Percentiles rank a stretch among this genome's conserved stretches.
Evolutionary conservation across 1,140 invertebrate species (phyloP).

Genomic region (Diploscapter pachys): DNA sequence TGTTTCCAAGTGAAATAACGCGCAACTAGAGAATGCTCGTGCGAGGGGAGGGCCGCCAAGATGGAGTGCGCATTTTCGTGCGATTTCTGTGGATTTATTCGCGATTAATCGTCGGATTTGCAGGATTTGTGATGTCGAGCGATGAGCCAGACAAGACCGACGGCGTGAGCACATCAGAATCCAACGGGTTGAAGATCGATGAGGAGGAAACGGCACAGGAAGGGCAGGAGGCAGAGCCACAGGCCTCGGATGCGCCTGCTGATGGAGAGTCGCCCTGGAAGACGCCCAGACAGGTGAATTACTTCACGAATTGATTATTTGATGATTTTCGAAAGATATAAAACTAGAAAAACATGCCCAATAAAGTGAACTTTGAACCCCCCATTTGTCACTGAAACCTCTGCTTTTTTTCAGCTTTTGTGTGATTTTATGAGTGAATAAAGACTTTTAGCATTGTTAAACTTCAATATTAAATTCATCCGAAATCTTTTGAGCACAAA

Average conservation of each 20-base stretch:
- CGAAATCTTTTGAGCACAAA: too few relatives aligned
- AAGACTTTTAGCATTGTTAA: too few relatives aligned
- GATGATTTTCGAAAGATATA: not conserved
- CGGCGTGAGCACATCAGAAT: constrained; percentile 11
- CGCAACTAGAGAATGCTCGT: too few relatives aligned
- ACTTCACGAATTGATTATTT: not conserved
- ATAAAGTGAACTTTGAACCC: not conserved
- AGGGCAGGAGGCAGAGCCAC: not conserved
- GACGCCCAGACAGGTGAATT: constrained; percentile 24
- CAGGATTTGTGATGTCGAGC: not conserved
- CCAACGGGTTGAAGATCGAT: constrained; percentile 12
- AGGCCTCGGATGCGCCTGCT: constrained; percentile 1
- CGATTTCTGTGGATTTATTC: too few relatives aligned
- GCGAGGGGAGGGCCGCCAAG: too few relatives aligned
- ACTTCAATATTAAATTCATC: too few relatives aligned
- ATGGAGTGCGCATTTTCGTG: too few relatives aligned
- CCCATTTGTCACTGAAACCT: not conserved
- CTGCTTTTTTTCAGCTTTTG: too few relatives aligned
- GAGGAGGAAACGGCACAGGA: constrained; percentile 5
- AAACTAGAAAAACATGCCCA: not conserved
- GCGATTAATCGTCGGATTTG: too few relatives aligned
- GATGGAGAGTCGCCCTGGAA: constrained; percentile 21
- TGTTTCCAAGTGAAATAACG: too few relatives aligned
- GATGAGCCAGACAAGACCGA: constrained; percentile 8
- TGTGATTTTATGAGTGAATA: too few relatives aligned